Base-by-base conservation (phyloP, 92 coral and sea anemone species). In the Paragorgia papillata region DNA sequence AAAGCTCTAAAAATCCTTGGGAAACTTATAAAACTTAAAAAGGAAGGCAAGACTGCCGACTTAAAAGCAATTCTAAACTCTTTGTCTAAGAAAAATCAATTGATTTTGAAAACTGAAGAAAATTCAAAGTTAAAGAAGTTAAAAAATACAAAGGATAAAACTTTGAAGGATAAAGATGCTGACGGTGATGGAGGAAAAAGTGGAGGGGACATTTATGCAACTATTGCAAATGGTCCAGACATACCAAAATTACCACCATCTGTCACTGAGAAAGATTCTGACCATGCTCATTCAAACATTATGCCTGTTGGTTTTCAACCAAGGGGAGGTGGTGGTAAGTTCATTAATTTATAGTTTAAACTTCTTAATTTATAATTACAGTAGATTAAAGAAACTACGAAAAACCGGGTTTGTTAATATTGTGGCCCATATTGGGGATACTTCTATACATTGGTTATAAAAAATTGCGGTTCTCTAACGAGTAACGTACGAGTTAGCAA, bases 1-100 rank as follows among this genome's bases (percentile, higher is more conserved):
- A 54, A 71, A 71, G 78, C 78, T 19, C 35, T 71, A 25, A 71
- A 54, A 41, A 71, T 71, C 31, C 78, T 71, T 54, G 78, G 78
- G 22, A 53, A 71, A 34, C 40, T 71, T 19, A 30, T 71, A 27
- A 71, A 71, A 54, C 64, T 71, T 17, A 71, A 71, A 58, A 71
- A 71, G 25, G 65, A 55, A 40, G 78, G 78, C 1, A 71, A 71
- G 64, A 71, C 32, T 17, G 27, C 78, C 20, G 65, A 71, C 22
- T 8, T 54, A 3, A 71, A 54, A 54, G 40, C 57, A 34, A 26
- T 71, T 7, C 43, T 71, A 43, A 32, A 25, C 7, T 15, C 78
- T 0, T 7, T 71, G 50, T 30, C 63, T 9, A 32, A 22, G 17
- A 37, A 53, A 15, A 71, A 55, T 12, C 1, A 15, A 14, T 33